Conservation (phyloP, 1,140 invertebrate species). For the Phocides pigmalion region DNA sequence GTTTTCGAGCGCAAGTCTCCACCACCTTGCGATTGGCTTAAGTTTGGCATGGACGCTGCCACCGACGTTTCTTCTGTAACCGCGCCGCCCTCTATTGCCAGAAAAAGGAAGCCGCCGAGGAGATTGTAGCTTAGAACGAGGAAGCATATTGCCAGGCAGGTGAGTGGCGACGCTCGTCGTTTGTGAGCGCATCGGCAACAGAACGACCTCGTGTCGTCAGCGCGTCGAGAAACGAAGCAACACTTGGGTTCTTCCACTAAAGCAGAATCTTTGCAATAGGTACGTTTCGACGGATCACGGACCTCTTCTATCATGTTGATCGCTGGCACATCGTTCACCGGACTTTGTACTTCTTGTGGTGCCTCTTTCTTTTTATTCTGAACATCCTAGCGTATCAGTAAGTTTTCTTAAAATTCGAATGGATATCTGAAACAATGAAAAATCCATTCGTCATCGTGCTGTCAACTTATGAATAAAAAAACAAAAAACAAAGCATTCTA, state of each 20-base stretch:
- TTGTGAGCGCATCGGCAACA: conserved; percentile 69
- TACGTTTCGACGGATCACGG: conserved; percentile 51
- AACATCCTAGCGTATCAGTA: conserved; percentile 48
- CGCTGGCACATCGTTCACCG: conserved; percentile 53
- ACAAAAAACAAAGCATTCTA: conserved; percentile 2
- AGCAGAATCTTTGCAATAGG: conserved; percentile 44
- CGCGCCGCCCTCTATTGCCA: conserved; percentile 91
- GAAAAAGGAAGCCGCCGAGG: conserved; percentile 95
- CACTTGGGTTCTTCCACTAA: conserved; percentile 48
- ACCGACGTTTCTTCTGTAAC: conserved; percentile 83
- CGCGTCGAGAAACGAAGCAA: conserved; percentile 42
- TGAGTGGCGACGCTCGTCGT: conserved; percentile 69
- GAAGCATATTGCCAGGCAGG: conserved; percentile 89
- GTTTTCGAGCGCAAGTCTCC: conserved; percentile 85
- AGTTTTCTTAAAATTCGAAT: conserved; percentile 10
- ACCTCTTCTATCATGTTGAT: conserved; percentile 59
- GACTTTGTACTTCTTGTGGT: conserved; percentile 70
- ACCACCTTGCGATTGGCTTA: conserved; percentile 76
- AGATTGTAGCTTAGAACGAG: conserved; percentile 95
- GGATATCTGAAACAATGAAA: conserved; percentile 45
- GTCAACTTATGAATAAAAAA: too few relatives aligned
- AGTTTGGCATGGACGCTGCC: conserved; percentile 85
- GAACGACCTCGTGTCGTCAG: conserved; percentile 50
- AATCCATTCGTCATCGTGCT: not conserved
- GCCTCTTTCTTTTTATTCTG: conserved; percentile 56